These are phyloP conservation scores for Rhabdornis inornatus DNA, from an alignment of 2,113 vertebrate genomes.

Conservation along the genomic window DNA sequence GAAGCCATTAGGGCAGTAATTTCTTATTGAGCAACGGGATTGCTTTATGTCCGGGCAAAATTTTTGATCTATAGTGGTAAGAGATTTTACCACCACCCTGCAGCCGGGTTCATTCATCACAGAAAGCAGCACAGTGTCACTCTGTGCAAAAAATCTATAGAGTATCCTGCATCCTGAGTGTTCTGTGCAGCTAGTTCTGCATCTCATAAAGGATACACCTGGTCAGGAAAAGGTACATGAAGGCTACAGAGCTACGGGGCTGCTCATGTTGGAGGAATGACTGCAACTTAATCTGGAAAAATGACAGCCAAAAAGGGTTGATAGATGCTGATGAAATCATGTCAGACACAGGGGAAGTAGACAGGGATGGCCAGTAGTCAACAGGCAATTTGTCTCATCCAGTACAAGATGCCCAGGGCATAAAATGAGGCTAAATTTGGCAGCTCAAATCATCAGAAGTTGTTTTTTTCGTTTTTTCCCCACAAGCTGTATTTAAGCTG, in stretches of 20 bases:
- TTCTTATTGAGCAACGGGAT: background rate
- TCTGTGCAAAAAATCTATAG: background rate
- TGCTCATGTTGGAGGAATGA: background rate
- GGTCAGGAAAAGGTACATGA: background rate
- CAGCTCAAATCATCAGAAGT: background rate
- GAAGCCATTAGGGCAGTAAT: background rate
- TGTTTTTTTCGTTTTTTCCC: background rate
- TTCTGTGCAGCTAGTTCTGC: background rate
- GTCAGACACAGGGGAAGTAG: background rate
- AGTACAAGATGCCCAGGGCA: background rate
- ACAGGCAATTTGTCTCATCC: background rate
- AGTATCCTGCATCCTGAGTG: background rate
- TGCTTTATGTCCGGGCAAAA: slow-evolving; percentile 26
- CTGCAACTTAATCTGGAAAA: background rate
- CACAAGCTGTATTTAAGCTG: background rate
- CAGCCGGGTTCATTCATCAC: background rate
- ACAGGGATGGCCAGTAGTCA: background rate
- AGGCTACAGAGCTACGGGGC: background rate
- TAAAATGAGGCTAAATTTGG: background rate
- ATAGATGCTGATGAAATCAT: background rate
- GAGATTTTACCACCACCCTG: background rate
- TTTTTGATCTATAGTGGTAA: background rate
- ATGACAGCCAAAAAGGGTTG: background rate
- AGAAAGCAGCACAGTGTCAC: background rate
- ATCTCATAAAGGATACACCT: background rate